A percentile compares a stretch with the other conserved stretches of the same genome.
phyloP scores from a whole-genome alignment of 2,797 vertebrate species.

The Girardinus metallicus region DNA sequence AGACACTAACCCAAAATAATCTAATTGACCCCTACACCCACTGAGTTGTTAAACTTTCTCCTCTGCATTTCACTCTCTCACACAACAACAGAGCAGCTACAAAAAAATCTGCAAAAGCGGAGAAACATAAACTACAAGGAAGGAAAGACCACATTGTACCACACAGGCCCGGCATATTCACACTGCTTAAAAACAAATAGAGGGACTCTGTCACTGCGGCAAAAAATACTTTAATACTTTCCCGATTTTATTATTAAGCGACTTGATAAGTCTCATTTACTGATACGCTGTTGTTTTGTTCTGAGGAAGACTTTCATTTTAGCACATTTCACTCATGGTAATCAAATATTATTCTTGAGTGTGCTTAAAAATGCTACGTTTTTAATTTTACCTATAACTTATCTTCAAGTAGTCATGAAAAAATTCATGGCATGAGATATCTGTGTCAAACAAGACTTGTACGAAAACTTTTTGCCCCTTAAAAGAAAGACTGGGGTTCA shows the following conservation, averaged over 20 bases:
- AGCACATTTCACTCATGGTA: conserved; percentile 66
- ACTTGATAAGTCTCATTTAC: conserved; percentile 67
- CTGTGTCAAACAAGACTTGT: conserved; percentile 13
- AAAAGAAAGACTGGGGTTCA: conserved; percentile 9
- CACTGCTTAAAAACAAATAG: conserved; percentile 66
- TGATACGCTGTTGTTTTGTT: conserved; percentile 67
- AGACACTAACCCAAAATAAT: conserved; percentile 63
- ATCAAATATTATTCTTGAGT: conserved; percentile 16
- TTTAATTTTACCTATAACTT: background rate
- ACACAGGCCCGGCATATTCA: conserved; percentile 58
- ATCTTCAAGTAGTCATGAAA: background rate
- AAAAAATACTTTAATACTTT: conserved; percentile 72
- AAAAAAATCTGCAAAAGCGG: conserved; percentile 39
- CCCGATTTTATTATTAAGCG: conserved; percentile 80
- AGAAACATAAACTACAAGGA: conserved; percentile 47
- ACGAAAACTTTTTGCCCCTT: conserved; percentile 21
- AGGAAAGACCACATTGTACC: conserved; percentile 46
- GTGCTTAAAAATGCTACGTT: background rate
- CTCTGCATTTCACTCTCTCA: conserved; percentile 40
- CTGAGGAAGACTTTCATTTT: conserved; percentile 56
- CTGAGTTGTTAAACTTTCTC: conserved; percentile 56
- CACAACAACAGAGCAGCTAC: conserved; percentile 25
- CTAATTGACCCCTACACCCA: conserved; percentile 63
- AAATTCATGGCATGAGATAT: background rate
- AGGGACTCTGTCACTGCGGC: conserved; percentile 70